These are phyloP conservation scores for Napeogenes sylphis DNA, from an alignment of 2,888 invertebrate species.

Conservation along the genomic window DNA sequence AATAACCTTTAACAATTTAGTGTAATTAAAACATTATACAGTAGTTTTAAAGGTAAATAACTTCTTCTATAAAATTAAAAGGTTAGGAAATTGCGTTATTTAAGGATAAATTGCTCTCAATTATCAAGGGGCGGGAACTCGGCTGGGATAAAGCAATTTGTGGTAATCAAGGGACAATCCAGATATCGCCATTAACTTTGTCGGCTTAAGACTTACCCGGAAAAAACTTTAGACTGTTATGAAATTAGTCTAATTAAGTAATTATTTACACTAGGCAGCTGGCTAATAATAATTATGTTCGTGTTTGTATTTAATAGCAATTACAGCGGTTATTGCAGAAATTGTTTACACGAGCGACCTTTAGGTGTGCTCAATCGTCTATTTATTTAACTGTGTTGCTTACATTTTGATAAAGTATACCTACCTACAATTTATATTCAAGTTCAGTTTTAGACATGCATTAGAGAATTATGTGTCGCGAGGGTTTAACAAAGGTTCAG, in stretches of 20 bases:
- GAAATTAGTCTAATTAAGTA: slow-evolving; percentile 42
- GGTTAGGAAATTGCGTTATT: slow-evolving; percentile 19
- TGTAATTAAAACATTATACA: slow-evolving; percentile 16
- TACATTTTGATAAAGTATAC: not conserved
- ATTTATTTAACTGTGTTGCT: not conserved
- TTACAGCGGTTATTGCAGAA: slow-evolving; percentile 3
- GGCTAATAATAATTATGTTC: slow-evolving; percentile 33
- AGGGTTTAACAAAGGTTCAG: too few species aligned
- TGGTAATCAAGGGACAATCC: slow-evolving; percentile 57
- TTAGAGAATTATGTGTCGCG: too few species aligned
- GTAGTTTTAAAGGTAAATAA: slow-evolving; percentile 6
- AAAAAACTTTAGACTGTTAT: slow-evolving; percentile 22
- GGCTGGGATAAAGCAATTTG: slow-evolving; percentile 64
- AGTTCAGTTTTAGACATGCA: too few species aligned
- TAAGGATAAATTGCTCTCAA: slow-evolving; percentile 32
- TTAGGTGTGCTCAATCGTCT: not conserved
- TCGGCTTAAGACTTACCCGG: slow-evolving; percentile 36
- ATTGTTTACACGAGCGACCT: not conserved
- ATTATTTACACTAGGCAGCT: slow-evolving; percentile 38
- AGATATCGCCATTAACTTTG: slow-evolving; percentile 52
- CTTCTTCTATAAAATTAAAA: slow-evolving; percentile 11
- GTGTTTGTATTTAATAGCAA: slow-evolving; percentile 12
- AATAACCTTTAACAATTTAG: slow-evolving; percentile 13
- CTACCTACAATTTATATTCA: not conserved
- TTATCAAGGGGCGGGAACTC: slow-evolving; percentile 44